A percentile compares a stretch with the other conserved stretches of the same genome.
These are phyloP conservation scores for Cephus rjabovi DNA, from an alignment of 2,888 invertebrate species.

Conservation along the genomic window DNA sequence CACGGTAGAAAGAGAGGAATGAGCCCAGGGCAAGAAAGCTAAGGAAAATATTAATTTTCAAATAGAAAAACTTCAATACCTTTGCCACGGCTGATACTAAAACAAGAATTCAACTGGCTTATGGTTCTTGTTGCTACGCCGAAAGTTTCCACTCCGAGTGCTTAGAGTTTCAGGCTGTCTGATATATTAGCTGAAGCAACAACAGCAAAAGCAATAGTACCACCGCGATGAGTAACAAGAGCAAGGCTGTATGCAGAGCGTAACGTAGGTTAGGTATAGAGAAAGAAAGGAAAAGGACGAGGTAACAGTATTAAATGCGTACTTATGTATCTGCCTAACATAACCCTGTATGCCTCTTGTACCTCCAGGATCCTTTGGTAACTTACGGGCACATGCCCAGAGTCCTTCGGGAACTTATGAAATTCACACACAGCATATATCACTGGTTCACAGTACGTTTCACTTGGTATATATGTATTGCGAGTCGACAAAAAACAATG, in stretches of 20 bases:
- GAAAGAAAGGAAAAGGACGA: background rate
- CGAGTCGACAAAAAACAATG: background rate
- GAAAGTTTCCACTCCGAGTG: background rate
- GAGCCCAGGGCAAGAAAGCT: background rate
- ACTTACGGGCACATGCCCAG: slow-evolving; percentile 5
- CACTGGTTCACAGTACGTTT: background rate
- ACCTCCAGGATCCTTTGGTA: background rate
- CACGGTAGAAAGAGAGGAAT: background rate
- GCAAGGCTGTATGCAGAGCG: background rate
- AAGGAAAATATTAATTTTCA: too few species aligned
- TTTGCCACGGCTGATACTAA: background rate
- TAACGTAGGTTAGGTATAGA: background rate
- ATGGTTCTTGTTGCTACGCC: background rate
- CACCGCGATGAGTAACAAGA: background rate
- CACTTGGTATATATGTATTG: background rate
- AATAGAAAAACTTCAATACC: background rate
- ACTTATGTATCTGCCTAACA: background rate
- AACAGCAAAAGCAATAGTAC: background rate
- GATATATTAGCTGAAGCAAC: background rate
- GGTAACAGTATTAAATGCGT: slow-evolving; percentile 11
- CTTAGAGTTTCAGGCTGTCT: background rate
- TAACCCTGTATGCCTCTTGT: background rate
- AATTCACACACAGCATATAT: slow-evolving; percentile 41
- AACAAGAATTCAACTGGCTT: background rate
- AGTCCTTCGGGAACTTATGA: slow-evolving; percentile 40